Conservation (phyloP, 2,797 vertebrate species). For the Linurgus olivaceus region DNA sequence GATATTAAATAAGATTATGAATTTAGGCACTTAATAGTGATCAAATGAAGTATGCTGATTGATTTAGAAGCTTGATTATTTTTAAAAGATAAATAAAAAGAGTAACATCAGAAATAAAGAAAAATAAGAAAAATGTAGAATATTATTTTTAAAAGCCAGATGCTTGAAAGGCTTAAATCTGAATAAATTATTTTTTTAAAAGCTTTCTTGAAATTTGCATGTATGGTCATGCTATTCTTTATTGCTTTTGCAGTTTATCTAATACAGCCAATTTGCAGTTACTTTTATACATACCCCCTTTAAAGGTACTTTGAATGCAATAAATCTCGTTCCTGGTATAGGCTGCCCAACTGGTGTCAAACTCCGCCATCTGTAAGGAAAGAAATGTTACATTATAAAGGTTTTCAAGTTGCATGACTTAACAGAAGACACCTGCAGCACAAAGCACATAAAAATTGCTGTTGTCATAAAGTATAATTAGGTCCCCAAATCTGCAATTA, state of each 20-base stretch:
- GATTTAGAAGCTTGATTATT: background rate
- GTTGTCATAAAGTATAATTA: background rate
- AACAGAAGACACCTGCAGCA: background rate
- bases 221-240: background rate
- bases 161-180: background rate
- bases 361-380: conserved; percentile 70
- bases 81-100: background rate
- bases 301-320: conserved; percentile 89
- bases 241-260: background rate
- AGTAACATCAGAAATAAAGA: background rate
- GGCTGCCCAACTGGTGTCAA: conserved; percentile 80
- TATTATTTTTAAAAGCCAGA: background rate
- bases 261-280: background rate
- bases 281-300: conserved; percentile 79
- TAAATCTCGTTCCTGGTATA: conserved; percentile 83
- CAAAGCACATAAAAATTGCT: background rate
- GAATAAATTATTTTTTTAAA: background rate
- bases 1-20: background rate
- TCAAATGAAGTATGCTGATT: background rate
- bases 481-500: background rate
- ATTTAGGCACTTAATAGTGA: background rate
- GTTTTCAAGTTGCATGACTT: background rate
- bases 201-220: background rate
- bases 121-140: background rate
- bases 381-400: background rate